Base-by-base conservation (phyloP, 2,888 invertebrate species). In the Crossocerus cetratus region DNA sequence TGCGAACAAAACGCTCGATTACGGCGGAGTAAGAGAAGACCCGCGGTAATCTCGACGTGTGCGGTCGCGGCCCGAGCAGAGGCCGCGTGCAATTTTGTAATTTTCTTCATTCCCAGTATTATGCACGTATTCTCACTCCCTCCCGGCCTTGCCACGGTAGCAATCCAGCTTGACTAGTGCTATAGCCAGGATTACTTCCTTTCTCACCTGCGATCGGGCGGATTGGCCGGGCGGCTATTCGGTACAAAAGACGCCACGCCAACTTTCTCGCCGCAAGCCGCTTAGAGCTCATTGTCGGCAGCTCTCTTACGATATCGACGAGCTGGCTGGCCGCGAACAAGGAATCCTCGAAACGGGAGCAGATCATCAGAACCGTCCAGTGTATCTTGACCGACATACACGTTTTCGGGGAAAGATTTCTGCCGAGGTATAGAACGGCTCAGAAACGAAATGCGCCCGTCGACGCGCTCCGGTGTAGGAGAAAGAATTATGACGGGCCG, bases 71-170 rank as follows among this genome's bases (percentile, higher is more conserved):
- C 65, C 56, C 44, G n/a, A 16, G 49, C 49, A 49, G 49, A 16
- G 16, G 16, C 49, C 49, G 14, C 5, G 57, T 63, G 69, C 64
- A 70, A 78, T 80, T 81, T 80, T 73, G 72, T 65, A 68, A 75
- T 80, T 77, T 81, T 78, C 72, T 59, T 64, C 76, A 77, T 81
- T 77, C 75, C 69, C 73, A 62, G 66, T 64, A 69, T 76, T 63
- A 65, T 59, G 18, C 58, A 23, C 23, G 60, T 56, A 21, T 20
- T 49, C 56, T 64, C 58, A n/a, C 60, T 72, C 65, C 60, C 58
- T 49, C 49, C 14, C n/a, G 49, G 49, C 76, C 72, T 65, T 55
- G 23, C 65, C 58, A 53, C 45, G 53, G 20, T 32, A 2, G n/a
- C 49, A 49, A 49, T 14, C 49, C 49, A 18, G 16, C 2, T 53